Percentiles rank a stretch among this genome's conserved stretches.
Evolutionary conservation across 2,113 vertebrate genomes (phyloP).

Genomic region (Phalacrocorax aristotelis): DNA sequence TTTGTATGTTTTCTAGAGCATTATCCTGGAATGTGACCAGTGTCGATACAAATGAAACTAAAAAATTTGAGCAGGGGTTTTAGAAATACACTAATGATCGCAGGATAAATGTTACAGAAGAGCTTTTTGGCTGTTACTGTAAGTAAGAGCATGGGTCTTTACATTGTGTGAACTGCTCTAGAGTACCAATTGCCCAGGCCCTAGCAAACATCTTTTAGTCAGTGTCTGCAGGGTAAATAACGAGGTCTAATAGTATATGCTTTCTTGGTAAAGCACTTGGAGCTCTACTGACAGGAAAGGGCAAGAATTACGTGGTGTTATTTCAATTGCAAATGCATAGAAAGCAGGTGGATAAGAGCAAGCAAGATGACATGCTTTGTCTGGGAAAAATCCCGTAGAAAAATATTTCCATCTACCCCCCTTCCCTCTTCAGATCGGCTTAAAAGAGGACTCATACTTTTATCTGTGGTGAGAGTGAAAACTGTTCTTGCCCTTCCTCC

Average conservation of each 20-base stretch:
- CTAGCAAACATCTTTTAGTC: not conserved
- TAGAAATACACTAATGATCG: not conserved
- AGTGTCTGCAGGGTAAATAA: not conserved
- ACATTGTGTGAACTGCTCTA: not conserved
- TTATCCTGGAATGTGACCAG: not conserved
- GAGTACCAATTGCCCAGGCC: not conserved
- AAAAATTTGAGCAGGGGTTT: not conserved
- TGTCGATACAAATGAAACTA: not conserved
- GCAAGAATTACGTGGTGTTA: not conserved
- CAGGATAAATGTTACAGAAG: no score
- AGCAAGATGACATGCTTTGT: not conserved
- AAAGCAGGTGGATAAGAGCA: not conserved
- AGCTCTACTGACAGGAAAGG: not conserved
- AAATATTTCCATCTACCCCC: accelerated
- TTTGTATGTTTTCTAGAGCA: not conserved
- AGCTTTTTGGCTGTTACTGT: not conserved
- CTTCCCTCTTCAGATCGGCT: not conserved
- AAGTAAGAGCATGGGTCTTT: accelerated
- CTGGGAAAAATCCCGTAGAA: not conserved
- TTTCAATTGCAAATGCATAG: not conserved
- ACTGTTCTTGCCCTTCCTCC: not conserved
- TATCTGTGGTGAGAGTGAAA: accelerated
- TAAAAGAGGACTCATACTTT: accelerated
- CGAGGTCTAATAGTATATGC: accelerated
- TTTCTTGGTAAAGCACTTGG: not conserved